Evolutionary conservation across 2,797 vertebrate genomes (phyloP).

Genomic region (Atherinosoma microstoma): DNA sequence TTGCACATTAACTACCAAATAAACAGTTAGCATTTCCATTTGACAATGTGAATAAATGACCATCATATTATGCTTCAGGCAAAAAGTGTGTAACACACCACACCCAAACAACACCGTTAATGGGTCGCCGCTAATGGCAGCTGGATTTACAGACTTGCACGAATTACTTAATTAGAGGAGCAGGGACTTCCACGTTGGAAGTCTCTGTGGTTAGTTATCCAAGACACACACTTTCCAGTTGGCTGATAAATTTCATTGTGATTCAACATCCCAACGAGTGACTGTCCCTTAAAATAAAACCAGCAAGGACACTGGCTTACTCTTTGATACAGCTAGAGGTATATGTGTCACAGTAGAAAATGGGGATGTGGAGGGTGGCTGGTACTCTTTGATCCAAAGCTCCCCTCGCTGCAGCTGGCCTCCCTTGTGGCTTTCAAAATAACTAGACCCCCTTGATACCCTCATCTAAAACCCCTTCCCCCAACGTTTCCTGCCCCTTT

Average conservation of each 20-base stretch:
- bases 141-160: conserved; percentile 70
- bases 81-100: conserved; percentile 60
- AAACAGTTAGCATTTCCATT: conserved; percentile 35
- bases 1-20: conserved; percentile 40
- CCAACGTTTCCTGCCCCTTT: conserved; percentile 73
- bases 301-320: conserved; percentile 49
- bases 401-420: conserved; percentile 76
- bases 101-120: conserved; percentile 58
- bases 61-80: conserved; percentile 38
- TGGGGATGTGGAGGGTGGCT: conserved; percentile 54
- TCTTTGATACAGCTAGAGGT: conserved; percentile 66
- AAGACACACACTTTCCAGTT: conserved; percentile 51
- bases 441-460: conserved; percentile 69
- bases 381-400: conserved; percentile 76
- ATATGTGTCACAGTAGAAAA: conserved; percentile 66
- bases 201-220: conserved; percentile 35
- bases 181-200: conserved; percentile 46
- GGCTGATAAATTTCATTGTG: conserved; percentile 33
- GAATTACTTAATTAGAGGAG: conserved; percentile 70
- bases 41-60: conserved; percentile 35
- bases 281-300: conserved; percentile 71
- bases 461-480: conserved; percentile 55
- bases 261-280: conserved; percentile 37
- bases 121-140: conserved; percentile 47
- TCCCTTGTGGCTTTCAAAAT: conserved; percentile 82